Conservation (phyloP, 2,888 invertebrate genomes). For the Hydropsyche betteni region DNA sequence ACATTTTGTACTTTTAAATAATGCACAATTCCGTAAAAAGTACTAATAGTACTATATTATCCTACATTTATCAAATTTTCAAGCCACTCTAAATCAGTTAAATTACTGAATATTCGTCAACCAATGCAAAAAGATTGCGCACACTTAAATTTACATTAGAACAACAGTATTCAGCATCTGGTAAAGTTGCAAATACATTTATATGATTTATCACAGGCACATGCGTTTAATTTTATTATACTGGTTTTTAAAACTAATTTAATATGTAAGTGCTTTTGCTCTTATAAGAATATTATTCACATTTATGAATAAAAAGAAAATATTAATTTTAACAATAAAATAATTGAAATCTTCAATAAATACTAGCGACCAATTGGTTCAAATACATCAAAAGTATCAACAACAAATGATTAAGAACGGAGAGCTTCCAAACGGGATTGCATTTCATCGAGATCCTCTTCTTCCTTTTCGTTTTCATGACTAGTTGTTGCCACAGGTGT, state of each 20-base stretch:
- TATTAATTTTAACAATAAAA: neutral
- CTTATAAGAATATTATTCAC: neutral
- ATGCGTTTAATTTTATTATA: neutral
- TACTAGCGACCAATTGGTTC: neutral
- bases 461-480: constrained; percentile 64
- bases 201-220: constrained; percentile 21
- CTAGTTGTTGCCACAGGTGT: constrained; percentile 67
- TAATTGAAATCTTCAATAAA: neutral
- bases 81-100: no score
- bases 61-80: no score
- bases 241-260: neutral
- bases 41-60: no score
- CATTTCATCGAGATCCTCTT: constrained; percentile 89
- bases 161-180: neutral
- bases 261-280: neutral
- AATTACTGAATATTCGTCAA: no score
- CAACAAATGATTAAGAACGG: constrained; percentile 73
- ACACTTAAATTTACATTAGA: neutral
- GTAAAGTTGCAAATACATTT: neutral
- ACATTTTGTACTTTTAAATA: no score
- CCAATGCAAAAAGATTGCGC: neutral
- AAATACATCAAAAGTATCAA: neutral
- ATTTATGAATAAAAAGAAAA: neutral
- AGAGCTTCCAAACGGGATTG: constrained; percentile 87
- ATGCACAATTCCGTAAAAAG: no score